Base-by-base conservation (phyloP, 2,113 vertebrate genomes). In the Laterallus jamaicensis region DNA sequence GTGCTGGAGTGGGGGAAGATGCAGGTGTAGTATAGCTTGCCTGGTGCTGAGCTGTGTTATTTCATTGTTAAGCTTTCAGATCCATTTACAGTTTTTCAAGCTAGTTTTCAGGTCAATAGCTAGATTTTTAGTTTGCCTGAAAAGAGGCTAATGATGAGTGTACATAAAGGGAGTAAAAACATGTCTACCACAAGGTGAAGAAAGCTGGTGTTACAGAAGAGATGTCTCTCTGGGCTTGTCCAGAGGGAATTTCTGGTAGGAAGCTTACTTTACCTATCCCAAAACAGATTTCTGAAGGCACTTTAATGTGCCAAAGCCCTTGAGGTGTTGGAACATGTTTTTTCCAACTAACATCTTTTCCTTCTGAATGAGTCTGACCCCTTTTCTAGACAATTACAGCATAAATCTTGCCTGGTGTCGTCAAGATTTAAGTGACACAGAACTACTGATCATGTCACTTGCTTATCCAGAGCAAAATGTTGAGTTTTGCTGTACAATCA, bases 1-100 rank as follows among this genome's bases (percentile, higher is more conserved):
- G 0, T 19, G 8, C 2, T 1, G 35, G 25, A 42, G 6, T 40
- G 8, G 24, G 12, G 21, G 10, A 71, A 66, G 29, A 26, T 77
- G n/a, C 24, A 74, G 28, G 15, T 60, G 3, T 78, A 37, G 10
- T 50, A 10, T 39, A 79, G 17, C 24, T 73, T 83, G 35, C 35
- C 29, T 79, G 55, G 32, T 50, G 52, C n/a, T 5, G 2, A 63
- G 35, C 63, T 79, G 37, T 78, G 25, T 20, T 71, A 63, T 15
- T 81, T 83, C 3, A 6, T 37, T 77, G 39, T 68, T 81, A 74
- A 77, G 9, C 1, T 81, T 83, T 82, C 49, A 82, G 67, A 24
- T 50, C 12, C 62, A 66, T 1, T 55, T 66, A 7, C 15, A 44
- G 5, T 6, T 82, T 82, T 84, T 63, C 14, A 44, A 84, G 21